Evolutionary conservation across 2,113 vertebrate genomes (phyloP).

Genomic region (Sphyrna mokarran): DNA sequence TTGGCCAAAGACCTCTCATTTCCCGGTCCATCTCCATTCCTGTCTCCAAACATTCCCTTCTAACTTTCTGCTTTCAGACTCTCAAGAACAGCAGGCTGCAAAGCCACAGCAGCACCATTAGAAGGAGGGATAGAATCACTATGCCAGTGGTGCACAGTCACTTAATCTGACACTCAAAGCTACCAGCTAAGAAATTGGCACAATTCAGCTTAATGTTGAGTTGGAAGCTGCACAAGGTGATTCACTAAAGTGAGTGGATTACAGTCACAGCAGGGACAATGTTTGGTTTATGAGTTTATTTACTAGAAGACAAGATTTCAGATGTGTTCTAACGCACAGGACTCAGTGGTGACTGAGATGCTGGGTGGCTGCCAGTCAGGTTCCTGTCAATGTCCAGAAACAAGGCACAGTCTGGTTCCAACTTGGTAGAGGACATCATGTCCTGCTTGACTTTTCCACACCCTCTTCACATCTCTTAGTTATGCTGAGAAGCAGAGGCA

Average conservation of each 20-base stretch:
- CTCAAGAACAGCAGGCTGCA: background rate
- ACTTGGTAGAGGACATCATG: background rate
- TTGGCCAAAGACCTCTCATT: background rate
- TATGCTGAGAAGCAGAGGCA: background rate
- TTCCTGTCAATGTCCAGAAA: background rate
- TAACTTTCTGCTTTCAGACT: background rate
- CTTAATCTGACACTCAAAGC: background rate
- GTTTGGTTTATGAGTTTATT: background rate
- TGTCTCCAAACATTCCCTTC: background rate
- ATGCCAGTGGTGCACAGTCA: background rate
- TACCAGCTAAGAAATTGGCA: background rate
- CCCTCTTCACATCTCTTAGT: background rate
- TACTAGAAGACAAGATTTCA: background rate
- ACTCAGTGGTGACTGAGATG: background rate
- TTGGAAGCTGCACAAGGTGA: background rate
- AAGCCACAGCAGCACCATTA: background rate
- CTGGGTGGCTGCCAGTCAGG: background rate
- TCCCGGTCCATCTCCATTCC: background rate
- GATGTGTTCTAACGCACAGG: background rate
- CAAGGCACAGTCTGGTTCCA: background rate
- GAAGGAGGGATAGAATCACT: background rate
- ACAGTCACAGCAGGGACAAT: background rate
- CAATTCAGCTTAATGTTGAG: background rate
- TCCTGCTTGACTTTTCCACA: background rate
- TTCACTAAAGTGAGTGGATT: background rate